phyloP scores from a whole-genome alignment of 2,113 vertebrate species.

The Bubo scandiacus region DNA sequence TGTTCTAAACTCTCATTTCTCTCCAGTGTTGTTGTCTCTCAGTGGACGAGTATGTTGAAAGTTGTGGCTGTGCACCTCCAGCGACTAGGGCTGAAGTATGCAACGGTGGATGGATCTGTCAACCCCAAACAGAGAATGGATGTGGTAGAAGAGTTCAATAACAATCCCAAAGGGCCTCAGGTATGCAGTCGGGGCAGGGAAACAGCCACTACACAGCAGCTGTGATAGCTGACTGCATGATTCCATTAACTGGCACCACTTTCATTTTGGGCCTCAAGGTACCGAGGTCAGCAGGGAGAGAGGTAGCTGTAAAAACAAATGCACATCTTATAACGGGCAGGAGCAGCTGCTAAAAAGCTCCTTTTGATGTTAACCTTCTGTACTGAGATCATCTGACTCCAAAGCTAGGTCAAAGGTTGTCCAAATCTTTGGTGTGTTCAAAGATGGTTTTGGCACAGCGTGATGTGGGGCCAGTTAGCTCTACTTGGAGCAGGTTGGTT shows the following conservation, averaged over 20 bases:
- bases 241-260: background rate
- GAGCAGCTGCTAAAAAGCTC: background rate
- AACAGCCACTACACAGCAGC: background rate
- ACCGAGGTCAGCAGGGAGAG: background rate
- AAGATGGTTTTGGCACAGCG: background rate
- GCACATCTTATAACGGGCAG: background rate
- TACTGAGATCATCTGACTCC: background rate
- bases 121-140: constrained; percentile 92
- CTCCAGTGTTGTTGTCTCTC: constrained; percentile 91
- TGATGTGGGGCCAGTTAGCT: background rate
- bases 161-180: constrained; percentile 81
- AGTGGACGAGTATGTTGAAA: constrained; percentile 94
- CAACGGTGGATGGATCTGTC: constrained; percentile 85
- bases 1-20: background rate
- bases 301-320: background rate
- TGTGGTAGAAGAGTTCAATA: constrained; percentile 93
- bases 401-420: background rate
- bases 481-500: background rate
- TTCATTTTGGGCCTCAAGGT: background rate
- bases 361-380: background rate
- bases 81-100: constrained; percentile 74
- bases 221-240: background rate
- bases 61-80: constrained; percentile 85
- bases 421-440: background rate
- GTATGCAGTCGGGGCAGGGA: constrained; percentile 56